Evolutionary conservation across 2,113 vertebrate species (phyloP).

Genomic region (Heloderma charlesbogerti): DNA sequence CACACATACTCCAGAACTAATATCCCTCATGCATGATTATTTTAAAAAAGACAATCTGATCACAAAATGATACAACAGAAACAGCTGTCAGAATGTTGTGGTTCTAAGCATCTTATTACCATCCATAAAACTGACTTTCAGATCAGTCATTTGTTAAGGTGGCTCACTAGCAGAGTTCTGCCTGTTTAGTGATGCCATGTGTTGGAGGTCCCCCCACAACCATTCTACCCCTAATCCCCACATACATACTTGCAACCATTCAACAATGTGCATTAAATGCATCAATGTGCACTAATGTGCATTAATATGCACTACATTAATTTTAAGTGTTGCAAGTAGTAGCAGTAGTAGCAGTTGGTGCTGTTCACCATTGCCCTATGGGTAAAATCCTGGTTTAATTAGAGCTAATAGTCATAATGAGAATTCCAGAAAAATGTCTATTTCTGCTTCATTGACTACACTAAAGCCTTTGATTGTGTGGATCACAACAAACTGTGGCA

Average conservation of each 20-base stretch:
- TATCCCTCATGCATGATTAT: not conserved
- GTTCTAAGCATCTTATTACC: not conserved
- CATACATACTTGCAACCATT: not conserved
- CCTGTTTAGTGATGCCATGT: not conserved
- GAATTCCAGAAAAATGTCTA: no score
- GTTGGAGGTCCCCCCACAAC: no score
- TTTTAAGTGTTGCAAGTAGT: not conserved
- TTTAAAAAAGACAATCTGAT: not conserved
- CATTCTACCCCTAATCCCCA: not conserved
- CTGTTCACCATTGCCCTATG: not conserved
- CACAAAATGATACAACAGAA: not conserved
- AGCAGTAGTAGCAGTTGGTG: not conserved
- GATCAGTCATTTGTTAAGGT: not conserved
- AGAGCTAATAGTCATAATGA: no score
- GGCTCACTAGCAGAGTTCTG: not conserved
- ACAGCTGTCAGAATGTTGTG: not conserved
- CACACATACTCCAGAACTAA: no score
- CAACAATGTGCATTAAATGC: not conserved
- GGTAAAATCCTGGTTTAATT: not conserved
- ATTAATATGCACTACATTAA: not conserved
- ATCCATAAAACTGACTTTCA: not conserved
- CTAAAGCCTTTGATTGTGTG: no score
- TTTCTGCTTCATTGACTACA: no score
- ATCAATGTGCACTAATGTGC: not conserved
- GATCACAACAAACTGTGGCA: no score